Evolutionary conservation across 2,113 vertebrate genomes (phyloP).

Genomic region (Microcebus ravelobensis): DNA sequence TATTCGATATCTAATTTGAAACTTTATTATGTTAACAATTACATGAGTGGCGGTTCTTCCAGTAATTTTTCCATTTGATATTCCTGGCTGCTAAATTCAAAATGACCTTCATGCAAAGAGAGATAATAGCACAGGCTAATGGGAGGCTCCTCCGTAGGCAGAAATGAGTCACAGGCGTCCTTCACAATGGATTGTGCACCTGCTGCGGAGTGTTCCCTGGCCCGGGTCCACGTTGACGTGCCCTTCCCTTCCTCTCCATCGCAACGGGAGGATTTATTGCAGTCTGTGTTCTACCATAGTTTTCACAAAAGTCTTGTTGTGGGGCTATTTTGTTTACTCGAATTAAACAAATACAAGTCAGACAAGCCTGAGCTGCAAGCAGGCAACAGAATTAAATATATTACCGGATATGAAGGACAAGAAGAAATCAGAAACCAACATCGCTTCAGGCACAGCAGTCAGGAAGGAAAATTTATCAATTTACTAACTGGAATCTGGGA

Average conservation of each 20-base stretch:
- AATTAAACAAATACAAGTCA: constrained; percentile 2
- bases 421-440: constrained; percentile 19
- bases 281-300: background rate
- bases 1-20: constrained; percentile 11
- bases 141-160: background rate
- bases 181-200: background rate
- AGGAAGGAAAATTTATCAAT: background rate
- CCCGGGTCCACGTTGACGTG: background rate
- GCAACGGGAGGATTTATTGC: background rate
- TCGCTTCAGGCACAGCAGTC: background rate
- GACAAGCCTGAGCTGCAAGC: background rate
- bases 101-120: background rate
- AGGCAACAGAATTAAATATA: background rate
- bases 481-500: background rate
- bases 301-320: background rate
- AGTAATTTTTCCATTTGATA: background rate
- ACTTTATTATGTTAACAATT: background rate
- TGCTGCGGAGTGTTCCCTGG: background rate
- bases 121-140: background rate
- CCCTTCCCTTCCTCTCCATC: background rate
- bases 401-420: background rate
- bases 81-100: background rate
- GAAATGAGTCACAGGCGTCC: background rate
- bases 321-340: background rate
- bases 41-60: background rate